These are phyloP conservation scores for Chaitophorus viminalis DNA, from an alignment of 2,888 invertebrate species.

Conservation along the genomic window DNA sequence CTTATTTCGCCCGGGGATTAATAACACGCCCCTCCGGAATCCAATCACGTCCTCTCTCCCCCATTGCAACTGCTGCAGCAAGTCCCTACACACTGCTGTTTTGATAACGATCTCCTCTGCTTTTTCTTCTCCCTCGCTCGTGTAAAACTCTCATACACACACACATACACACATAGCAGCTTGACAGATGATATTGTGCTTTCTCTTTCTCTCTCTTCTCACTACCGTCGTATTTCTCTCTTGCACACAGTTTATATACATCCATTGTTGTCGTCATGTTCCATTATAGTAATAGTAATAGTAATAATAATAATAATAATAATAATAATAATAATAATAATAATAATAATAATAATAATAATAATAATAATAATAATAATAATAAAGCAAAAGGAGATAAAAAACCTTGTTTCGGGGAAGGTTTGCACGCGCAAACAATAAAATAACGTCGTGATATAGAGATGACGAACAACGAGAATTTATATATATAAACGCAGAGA, in stretches of 20 bases:
- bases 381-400: slow-evolving; percentile 23
- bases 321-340: slow-evolving; percentile 39
- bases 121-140: slow-evolving; percentile 10
- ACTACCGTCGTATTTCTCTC: not conserved
- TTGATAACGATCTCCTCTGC: slow-evolving; percentile 58
- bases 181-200: slow-evolving; percentile 50
- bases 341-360: slow-evolving; percentile 31
- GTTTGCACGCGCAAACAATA: slow-evolving; percentile 29
- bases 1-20: slow-evolving; percentile 59
- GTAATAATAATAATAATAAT: slow-evolving; percentile 35
- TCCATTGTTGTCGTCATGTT: slow-evolving; percentile 42
- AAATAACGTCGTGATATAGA: slow-evolving; percentile 1
- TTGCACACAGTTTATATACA: not conserved
- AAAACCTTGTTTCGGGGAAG: slow-evolving; percentile 31
- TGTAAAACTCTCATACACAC: slow-evolving; percentile 14
- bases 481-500: not conserved
- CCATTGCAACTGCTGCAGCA: not conserved
- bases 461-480: slow-evolving; percentile 9
- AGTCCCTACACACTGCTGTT: slow-evolving; percentile 36
- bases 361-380: slow-evolving; percentile 37
- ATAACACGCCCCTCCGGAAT: slow-evolving; percentile 60
- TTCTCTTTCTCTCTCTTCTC: not conserved
- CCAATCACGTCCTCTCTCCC: slow-evolving; percentile 50
- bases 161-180: slow-evolving; percentile 13
- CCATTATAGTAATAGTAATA: slow-evolving; percentile 9